A percentile compares a stretch with the other conserved stretches of the same genome.
These are phyloP conservation scores for Marcusenius ussheri DNA, from an alignment of 2,113 vertebrate genomes.

Conservation along the genomic window DNA sequence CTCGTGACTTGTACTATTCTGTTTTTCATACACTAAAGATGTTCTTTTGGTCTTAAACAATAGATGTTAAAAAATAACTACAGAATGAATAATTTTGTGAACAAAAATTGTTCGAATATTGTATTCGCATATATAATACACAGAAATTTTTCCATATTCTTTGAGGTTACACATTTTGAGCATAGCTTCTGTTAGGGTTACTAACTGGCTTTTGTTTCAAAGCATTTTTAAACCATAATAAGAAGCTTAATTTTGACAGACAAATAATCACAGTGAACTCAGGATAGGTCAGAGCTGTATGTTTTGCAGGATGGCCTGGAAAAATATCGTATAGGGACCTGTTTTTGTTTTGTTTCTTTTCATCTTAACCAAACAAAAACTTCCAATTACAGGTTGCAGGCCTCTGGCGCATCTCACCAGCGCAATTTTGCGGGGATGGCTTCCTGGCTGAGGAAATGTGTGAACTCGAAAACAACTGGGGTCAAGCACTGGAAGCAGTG, in stretches of 20 bases:
- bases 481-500: neutral
- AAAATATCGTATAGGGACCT: neutral
- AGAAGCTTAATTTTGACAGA: neutral
- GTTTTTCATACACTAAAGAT: neutral
- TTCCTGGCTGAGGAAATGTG: constrained; percentile 23
- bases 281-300: neutral
- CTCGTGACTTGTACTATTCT: neutral
- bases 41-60: neutral
- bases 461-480: constrained; percentile 8
- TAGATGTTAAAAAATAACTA: neutral
- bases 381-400: constrained; percentile 31
- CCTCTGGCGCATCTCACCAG: constrained; percentile 1
- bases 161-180: neutral
- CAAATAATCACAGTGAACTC: neutral
- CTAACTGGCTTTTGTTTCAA: neutral
- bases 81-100: neutral
- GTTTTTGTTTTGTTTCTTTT: constrained; percentile 20
- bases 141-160: neutral
- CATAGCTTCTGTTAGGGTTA: neutral
- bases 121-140: neutral
- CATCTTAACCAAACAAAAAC: constrained; percentile 27
- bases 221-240: neutral
- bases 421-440: constrained; percentile 15
- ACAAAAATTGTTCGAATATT: neutral
- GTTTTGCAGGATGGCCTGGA: neutral